Percentiles rank a stretch among this genome's conserved stretches.
Evolutionary conservation across 2,888 invertebrate species (phyloP).

Genomic region (Amorpha juglandis): DNA sequence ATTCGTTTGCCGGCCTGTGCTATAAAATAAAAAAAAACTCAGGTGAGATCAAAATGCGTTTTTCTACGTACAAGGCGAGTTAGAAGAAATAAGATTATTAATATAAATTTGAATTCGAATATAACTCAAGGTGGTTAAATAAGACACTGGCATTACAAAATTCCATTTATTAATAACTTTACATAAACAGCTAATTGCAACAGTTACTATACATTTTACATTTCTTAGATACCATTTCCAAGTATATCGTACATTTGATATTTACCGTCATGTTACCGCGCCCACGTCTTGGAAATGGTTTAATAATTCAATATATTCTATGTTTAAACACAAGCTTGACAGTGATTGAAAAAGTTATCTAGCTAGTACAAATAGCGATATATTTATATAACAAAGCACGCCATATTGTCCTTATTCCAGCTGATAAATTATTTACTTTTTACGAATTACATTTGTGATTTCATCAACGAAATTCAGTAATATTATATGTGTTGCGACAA

Average conservation of each 20-base stretch:
- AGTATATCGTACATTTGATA: neutral
- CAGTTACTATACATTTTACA: slow-evolving; percentile 53
- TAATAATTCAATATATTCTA: slow-evolving; percentile 2
- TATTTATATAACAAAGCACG: slow-evolving; percentile 72
- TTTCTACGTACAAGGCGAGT: too few relatives aligned
- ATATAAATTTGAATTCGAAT: neutral
- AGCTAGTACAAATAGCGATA: slow-evolving; percentile 32
- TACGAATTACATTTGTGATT: slow-evolving; percentile 10
- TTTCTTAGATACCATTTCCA: slow-evolving; percentile 14
- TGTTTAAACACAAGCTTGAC: slow-evolving; percentile 7
- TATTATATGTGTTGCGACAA: neutral
- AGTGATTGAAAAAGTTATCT: slow-evolving; percentile 3
- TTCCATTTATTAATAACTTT: slow-evolving; percentile 71
- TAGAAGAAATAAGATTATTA: too few relatives aligned
- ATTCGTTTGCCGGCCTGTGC: too few relatives aligned
- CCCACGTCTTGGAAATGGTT: slow-evolving; percentile 6
- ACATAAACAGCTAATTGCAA: slow-evolving; percentile 75
- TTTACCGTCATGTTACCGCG: neutral
- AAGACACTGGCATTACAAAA: slow-evolving; percentile 50
- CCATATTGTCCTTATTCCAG: slow-evolving; percentile 76
- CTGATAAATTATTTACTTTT: slow-evolving; percentile 28
- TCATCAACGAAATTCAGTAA: neutral
- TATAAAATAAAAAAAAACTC: too few relatives aligned
- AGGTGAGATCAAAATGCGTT: too few relatives aligned
- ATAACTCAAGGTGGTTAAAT: neutral